phyloP scores from a whole-genome alignment of 2,113 vertebrate genomes.

The Ctenomys sociabilis region DNA sequence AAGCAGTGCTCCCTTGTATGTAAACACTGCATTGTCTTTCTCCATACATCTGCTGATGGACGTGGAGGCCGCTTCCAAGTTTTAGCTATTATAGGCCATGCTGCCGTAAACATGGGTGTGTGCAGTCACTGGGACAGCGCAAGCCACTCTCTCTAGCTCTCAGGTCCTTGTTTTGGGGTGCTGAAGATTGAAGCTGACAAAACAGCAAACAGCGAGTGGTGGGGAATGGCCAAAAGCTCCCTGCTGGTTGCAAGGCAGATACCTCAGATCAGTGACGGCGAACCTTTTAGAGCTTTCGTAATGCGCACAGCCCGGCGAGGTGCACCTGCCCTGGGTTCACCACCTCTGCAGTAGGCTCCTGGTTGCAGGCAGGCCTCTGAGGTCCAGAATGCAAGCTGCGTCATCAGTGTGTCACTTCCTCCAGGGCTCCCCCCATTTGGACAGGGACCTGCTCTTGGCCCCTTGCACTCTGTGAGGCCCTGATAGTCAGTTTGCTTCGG shows the following conservation, averaged over 20 bases:
- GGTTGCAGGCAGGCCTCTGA: not conserved
- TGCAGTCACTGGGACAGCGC: not conserved
- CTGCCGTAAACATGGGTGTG: not conserved
- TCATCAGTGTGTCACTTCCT: not conserved
- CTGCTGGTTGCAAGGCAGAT: not conserved
- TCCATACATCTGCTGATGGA: not conserved
- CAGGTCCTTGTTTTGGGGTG: not conserved
- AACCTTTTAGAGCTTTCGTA: not conserved
- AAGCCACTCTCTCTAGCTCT: not conserved
- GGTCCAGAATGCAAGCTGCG: not conserved
- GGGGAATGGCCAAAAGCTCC: not conserved
- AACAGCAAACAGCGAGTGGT: not conserved
- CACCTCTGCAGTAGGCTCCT: not conserved
- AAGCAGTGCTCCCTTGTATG: not conserved
- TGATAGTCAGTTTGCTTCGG: not conserved
- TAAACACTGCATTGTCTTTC: not conserved
- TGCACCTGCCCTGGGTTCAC: not conserved
- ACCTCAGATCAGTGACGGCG: not conserved
- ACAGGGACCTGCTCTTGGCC: not conserved
- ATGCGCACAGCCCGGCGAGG: not conserved
- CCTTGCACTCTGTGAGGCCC: not conserved
- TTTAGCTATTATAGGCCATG: not conserved
- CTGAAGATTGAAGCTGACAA: not conserved
- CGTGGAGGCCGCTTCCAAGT: not conserved
- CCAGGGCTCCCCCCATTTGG: not conserved